These are phyloP conservation scores for Oenanthe oenanthe DNA, from an alignment of 2,113 vertebrate genomes.

Conservation along the genomic window DNA sequence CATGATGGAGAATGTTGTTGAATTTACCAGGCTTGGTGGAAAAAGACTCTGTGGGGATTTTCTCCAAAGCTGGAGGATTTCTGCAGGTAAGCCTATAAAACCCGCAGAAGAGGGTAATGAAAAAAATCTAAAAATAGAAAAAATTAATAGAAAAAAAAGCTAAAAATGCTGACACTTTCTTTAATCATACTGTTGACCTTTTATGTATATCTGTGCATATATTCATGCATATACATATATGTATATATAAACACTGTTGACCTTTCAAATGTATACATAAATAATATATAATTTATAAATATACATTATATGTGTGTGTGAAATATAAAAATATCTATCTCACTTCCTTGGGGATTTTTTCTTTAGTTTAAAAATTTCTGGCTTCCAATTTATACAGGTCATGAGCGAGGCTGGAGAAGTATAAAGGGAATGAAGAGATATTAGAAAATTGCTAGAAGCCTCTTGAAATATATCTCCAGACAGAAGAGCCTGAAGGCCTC, in stretches of 20 bases:
- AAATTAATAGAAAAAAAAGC: neutral
- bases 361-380: constrained; percentile 15
- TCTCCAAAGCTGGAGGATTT: neutral
- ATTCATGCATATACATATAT: neutral
- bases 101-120: neutral
- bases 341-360: neutral
- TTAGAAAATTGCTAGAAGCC: neutral
- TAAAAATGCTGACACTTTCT: neutral
- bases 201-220: neutral
- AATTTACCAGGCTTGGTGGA: neutral
- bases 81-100: constrained; percentile 18
- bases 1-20: neutral
- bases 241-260: neutral
- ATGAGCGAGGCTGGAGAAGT: neutral
- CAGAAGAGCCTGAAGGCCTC: neutral
- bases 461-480: neutral
- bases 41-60: neutral
- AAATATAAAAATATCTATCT: neutral
- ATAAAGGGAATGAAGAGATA: neutral
- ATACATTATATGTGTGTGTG: neutral
- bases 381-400: neutral
- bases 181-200: neutral
- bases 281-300: neutral
- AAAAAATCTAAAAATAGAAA: neutral
- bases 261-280: constrained; percentile 1